phyloP scores from a whole-genome alignment of 2,113 vertebrate species.

The Oncorhynchus mykiss region DNA sequence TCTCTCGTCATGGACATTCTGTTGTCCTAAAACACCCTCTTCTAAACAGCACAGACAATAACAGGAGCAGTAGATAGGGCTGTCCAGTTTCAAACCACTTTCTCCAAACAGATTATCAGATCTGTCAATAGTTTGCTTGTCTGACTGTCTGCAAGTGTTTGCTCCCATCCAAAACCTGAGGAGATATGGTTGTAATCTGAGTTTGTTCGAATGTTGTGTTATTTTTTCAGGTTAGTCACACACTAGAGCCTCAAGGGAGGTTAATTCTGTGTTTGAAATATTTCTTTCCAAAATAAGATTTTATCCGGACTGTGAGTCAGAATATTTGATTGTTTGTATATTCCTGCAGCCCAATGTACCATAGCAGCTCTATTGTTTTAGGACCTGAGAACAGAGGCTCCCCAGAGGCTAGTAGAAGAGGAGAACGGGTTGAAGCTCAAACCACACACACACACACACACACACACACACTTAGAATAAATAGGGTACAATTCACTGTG shows the following conservation, averaged over 20 bases:
- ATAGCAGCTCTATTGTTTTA: conserved; percentile 20
- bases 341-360: not conserved
- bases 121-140: not conserved
- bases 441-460: not conserved
- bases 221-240: not conserved
- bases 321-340: conserved; percentile 5
- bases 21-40: not conserved
- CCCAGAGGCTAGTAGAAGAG: not conserved
- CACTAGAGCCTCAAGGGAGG: not conserved
- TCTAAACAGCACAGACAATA: not conserved
- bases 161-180: conserved; percentile 3
- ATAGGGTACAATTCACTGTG: not conserved
- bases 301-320: conserved; percentile 5
- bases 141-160: not conserved
- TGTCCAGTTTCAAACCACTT: not conserved
- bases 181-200: conserved; percentile 26
- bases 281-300: conserved; percentile 35
- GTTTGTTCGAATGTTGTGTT: conserved; percentile 28
- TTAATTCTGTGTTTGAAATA: conserved; percentile 28
- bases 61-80: not conserved
- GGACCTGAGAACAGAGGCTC: conserved; percentile 4
- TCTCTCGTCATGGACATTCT: not conserved
- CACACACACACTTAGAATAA: conserved; percentile 13
- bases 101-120: not conserved
- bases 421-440: conserved; percentile 28